Conservation (phyloP, 2,888 invertebrate species). For the Pandemis cinnamomeana region DNA sequence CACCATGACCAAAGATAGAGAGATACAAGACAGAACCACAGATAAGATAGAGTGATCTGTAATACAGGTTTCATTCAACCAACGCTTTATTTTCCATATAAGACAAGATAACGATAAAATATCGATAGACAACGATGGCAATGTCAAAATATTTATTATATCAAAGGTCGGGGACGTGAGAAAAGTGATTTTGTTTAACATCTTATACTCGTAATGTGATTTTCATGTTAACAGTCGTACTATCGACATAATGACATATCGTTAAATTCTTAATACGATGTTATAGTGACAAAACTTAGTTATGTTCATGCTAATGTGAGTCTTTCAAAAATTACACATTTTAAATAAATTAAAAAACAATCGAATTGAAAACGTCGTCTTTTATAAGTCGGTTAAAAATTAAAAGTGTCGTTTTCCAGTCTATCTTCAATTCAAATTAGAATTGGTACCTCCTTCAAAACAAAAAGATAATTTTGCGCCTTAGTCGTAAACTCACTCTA, state of each 20-base stretch:
- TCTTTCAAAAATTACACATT: too few relatives aligned
- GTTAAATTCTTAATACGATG: constrained; percentile 1
- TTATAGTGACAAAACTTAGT: not conserved
- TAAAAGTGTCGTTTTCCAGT: too few relatives aligned
- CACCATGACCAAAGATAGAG: constrained; percentile 27
- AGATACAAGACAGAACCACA: constrained; percentile 49
- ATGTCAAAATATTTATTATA: constrained; percentile 70
- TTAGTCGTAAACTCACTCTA: not conserved
- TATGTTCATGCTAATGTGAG: constrained; percentile 4
- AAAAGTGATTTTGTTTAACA: constrained; percentile 39
- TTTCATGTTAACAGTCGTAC: constrained; percentile 20
- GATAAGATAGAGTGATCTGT: constrained; percentile 66
- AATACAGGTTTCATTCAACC: constrained; percentile 54
- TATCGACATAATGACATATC: constrained; percentile 12
- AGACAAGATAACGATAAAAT: constrained; percentile 51
- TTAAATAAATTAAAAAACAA: too few relatives aligned
- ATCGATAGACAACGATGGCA: constrained; percentile 49
- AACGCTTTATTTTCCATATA: constrained; percentile 55
- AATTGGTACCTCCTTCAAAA: not conserved
- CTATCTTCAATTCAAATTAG: too few relatives aligned
- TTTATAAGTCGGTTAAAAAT: not conserved
- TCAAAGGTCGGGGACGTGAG: constrained; percentile 51
- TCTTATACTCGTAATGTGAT: constrained; percentile 22
- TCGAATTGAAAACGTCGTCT: not conserved
- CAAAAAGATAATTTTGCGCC: not conserved